Percentiles rank a stretch among this genome's conserved stretches.
Conservation (phyloP, 2,797 vertebrate species). For the Peromyscus attwateri region DNA sequence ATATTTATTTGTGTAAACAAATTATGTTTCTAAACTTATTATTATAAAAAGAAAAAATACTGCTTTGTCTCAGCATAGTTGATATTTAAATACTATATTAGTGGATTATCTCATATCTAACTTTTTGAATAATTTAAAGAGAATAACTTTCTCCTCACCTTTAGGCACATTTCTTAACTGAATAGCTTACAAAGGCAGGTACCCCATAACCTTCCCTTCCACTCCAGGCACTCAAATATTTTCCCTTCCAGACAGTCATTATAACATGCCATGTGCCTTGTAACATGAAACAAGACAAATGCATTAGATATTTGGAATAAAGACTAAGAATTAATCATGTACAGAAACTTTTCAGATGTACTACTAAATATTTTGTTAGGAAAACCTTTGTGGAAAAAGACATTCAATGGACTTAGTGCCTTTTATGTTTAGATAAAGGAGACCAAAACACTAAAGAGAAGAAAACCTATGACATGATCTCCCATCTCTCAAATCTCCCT, state of each 20-base stretch:
- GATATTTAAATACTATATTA: background rate
- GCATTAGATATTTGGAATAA: background rate
- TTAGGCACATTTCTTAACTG: background rate
- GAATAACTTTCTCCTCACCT: background rate
- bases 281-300: background rate
- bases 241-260: background rate
- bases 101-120: background rate
- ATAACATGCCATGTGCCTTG: background rate
- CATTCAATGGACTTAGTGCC: background rate
- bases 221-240: background rate
- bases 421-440: background rate
- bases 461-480: background rate
- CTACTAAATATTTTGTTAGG: slow-evolving; percentile 6
- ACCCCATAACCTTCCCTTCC: accelerated
- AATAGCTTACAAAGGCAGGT: background rate
- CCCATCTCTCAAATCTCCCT: background rate
- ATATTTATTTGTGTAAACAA: background rate
- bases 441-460: background rate
- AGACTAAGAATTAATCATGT: background rate
- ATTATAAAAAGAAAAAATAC: background rate
- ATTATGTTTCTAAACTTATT: background rate
- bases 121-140: background rate
- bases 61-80: background rate
- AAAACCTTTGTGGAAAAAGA: background rate
- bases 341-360: slow-evolving; percentile 19